Evolutionary conservation across 1,140 invertebrate species (phyloP).

Genomic region (Ceratosolen fusciceps): DNA sequence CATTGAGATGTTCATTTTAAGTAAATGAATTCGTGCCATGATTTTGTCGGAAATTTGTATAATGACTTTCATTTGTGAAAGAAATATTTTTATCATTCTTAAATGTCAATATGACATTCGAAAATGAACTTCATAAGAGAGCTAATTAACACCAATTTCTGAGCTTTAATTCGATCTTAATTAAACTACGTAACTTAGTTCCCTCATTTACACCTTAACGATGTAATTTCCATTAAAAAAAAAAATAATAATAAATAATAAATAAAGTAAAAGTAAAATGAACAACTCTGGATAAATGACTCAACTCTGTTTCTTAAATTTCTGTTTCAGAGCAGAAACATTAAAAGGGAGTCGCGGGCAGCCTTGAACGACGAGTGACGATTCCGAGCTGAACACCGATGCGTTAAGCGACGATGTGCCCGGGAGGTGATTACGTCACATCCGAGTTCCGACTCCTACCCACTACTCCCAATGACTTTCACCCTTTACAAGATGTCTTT

Average conservation of each 20-base stretch:
- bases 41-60: no score
- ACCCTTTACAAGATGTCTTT: not conserved
- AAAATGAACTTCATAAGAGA: no score
- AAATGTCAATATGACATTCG: no score
- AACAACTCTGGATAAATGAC: not conserved
- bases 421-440: not conserved
- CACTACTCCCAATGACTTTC: not conserved
- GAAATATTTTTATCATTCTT: no score
- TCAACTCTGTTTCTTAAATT: not conserved
- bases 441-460: not conserved
- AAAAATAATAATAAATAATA: no score
- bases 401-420: not conserved
- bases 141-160: no score
- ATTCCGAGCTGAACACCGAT: not conserved
- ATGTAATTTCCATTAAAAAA: no score
- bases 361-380: not conserved
- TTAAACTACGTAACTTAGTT: no score
- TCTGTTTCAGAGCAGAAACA: conserved; percentile 25
- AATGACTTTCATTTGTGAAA: no score
- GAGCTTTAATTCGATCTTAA: no score
- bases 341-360: not conserved
- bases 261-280: not conserved
- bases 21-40: no score
- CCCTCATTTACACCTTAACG: not conserved
- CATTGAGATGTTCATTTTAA: no score